Percentiles rank a stretch among this genome's conserved stretches.
These are phyloP conservation scores for Macrostomum cliftonense DNA, from an alignment of 2,888 invertebrate genomes.

Conservation along the genomic window DNA sequence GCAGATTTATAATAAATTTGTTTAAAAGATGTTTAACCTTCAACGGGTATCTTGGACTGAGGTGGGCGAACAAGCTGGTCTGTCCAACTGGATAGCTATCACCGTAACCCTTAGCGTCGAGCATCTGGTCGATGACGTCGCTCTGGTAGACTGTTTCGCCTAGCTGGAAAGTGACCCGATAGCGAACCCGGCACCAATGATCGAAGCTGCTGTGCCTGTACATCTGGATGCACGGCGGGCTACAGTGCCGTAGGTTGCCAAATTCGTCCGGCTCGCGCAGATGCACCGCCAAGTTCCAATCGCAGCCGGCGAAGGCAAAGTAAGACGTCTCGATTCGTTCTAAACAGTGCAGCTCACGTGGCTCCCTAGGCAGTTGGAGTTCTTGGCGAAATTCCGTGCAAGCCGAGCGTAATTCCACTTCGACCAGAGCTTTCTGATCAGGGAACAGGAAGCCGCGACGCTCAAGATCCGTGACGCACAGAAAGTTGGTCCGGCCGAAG, in stretches of 20 bases:
- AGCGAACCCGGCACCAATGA: slow-evolving; percentile 55
- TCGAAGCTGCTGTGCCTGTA: slow-evolving; percentile 42
- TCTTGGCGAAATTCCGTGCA: slow-evolving; percentile 54
- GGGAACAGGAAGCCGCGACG: slow-evolving; percentile 54
- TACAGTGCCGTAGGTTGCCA: not conserved
- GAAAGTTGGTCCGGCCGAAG: slow-evolving; percentile 28
- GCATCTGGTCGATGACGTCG: slow-evolving; percentile 4
- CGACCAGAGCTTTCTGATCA: slow-evolving; percentile 62
- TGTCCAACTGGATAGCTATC: too few relatives aligned
- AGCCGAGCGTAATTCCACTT: slow-evolving; percentile 55
- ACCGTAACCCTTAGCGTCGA: slow-evolving; percentile 9
- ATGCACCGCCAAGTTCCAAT: slow-evolving; percentile 49
- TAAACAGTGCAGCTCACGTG: too few relatives aligned
- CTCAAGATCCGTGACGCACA: slow-evolving; percentile 26
- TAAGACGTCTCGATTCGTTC: slow-evolving; percentile 45
- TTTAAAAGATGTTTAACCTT: too few relatives aligned
- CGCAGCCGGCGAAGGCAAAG: slow-evolving; percentile 60
- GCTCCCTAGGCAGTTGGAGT: slow-evolving; percentile 13
- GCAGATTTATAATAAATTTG: too few relatives aligned
- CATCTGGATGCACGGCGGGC: too few relatives aligned
- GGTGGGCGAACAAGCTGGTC: too few relatives aligned
- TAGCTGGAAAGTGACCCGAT: slow-evolving; percentile 38
- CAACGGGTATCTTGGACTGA: too few relatives aligned
- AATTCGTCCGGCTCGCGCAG: too few relatives aligned
- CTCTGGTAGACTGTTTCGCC: slow-evolving; percentile 3